Evolutionary conservation across 2,797 vertebrate species (phyloP), one percentile per base, ranked within the genome.

Genomic region (Halcyon leucocephala): DNA sequence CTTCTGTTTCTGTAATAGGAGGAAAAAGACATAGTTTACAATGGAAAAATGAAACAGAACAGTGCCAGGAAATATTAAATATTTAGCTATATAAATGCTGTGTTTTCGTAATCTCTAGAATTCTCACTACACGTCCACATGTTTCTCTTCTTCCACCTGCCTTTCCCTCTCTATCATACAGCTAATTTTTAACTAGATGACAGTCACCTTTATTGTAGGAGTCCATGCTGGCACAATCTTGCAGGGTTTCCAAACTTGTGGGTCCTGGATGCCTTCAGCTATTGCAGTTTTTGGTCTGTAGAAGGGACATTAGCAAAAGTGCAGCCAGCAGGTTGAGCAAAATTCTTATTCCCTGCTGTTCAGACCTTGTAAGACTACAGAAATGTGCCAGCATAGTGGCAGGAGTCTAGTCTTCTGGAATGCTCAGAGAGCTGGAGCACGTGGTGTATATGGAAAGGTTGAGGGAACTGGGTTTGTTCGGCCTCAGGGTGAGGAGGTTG

Each of bases 291-390:
- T 54, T 69, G n/a, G 1, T 54, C 14, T 54, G 14, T 20, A 58
- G 28, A 55, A 60, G 24, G 51, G 6, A 2, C 16, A 55, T 20
- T 69, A 20, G 3, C 4, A 58, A 41, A 66, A 33, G 1, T 54
- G 12, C 33, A 81, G 17, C 10, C 14, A 42, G 21, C 5, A 39
- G 3, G 10, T 24, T 83, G 54, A 66, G 8, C 0, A 0, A 37
- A 24, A 3, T 42, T 8, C 19, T 55, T 79, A 9, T 21, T 35
- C 2, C 8, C 4, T 2, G 44, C 6, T 20, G 4, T 33, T 82
- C 31, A 44, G 21, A 20, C 2, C 31, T 61, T 19, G 5, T 29
- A 14, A 69, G 62, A 77, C 9, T 16, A 29, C 4, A 31, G 35
- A 69, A 44, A 69, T 16, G 1, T 29, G 16, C 49, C 58, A 46